Conservation (phyloP, 2,797 vertebrate species). For the Danio aesculapii region DNA sequence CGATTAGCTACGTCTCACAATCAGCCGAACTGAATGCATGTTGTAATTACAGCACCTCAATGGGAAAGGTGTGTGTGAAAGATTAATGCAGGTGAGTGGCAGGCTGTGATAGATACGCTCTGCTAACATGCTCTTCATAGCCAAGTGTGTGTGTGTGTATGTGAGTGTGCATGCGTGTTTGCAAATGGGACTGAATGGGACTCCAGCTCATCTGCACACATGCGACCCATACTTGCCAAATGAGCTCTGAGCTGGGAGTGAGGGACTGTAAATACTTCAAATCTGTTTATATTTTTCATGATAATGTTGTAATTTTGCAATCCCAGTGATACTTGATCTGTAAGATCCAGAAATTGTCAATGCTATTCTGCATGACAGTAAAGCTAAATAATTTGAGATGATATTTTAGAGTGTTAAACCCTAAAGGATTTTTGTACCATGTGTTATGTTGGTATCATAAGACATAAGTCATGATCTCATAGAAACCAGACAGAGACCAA, state of each 20-base stretch:
- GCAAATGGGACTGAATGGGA: not conserved
- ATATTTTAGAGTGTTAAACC: not conserved
- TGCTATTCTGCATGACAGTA: not conserved
- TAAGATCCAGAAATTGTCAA: not conserved
- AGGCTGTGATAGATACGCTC: constrained; percentile 41
- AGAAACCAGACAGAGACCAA: not conserved
- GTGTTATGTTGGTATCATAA: constrained; percentile 3
- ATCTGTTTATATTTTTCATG: not conserved
- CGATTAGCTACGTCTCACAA: constrained; percentile 72
- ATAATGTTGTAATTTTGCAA: not conserved
- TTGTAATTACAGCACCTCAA: constrained; percentile 72
- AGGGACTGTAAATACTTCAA: not conserved
- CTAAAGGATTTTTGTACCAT: not conserved
- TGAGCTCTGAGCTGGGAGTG: constrained; percentile 11
- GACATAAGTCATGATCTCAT: not conserved
- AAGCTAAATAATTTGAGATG: not conserved
- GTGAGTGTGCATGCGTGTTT: not conserved
- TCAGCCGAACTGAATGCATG: constrained; percentile 68
- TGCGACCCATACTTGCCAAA: not conserved
- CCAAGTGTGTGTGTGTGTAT: not conserved
- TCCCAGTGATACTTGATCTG: not conserved
- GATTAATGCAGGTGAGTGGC: constrained; percentile 76
- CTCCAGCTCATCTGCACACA: not conserved
- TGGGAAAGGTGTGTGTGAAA: constrained; percentile 75
- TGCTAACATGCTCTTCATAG: constrained; percentile 20